Evolutionary conservation across 2,113 vertebrate species (phyloP).

Genomic region (Indicator indicator): DNA sequence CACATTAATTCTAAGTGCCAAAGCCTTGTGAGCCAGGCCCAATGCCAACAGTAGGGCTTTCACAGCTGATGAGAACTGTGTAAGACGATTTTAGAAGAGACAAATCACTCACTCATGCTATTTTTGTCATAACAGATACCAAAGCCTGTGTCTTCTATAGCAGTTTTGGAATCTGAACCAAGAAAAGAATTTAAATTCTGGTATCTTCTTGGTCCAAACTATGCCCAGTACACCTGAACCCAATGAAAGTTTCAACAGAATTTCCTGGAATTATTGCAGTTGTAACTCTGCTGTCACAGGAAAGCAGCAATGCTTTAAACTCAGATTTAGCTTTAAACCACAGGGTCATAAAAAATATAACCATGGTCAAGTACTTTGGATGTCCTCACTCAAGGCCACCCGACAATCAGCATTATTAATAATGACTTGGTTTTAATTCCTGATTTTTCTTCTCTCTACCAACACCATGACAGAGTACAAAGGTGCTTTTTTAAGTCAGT

Average conservation of each 20-base stretch:
- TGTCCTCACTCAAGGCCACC: neutral
- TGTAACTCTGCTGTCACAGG: neutral
- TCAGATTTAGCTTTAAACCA: neutral
- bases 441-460: neutral
- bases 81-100: neutral
- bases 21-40: neutral
- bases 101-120: neutral
- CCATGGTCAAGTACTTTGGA: neutral
- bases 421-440: neutral
- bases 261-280: neutral
- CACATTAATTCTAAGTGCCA: neutral
- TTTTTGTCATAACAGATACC: neutral
- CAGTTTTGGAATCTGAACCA: neutral
- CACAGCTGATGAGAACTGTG: neutral
- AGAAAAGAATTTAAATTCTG: neutral
- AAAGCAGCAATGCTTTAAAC: neutral
- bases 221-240: accelerated
- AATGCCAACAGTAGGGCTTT: neutral
- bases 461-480: neutral
- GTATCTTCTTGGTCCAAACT: neutral
- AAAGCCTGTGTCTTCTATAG: neutral
- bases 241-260: neutral
- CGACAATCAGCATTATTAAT: neutral
- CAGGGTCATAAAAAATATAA: neutral
- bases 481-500: neutral